These are phyloP conservation scores for Drosophila nigricruria DNA, from an alignment of 2,888 invertebrate genomes.

Conservation along the genomic window DNA sequence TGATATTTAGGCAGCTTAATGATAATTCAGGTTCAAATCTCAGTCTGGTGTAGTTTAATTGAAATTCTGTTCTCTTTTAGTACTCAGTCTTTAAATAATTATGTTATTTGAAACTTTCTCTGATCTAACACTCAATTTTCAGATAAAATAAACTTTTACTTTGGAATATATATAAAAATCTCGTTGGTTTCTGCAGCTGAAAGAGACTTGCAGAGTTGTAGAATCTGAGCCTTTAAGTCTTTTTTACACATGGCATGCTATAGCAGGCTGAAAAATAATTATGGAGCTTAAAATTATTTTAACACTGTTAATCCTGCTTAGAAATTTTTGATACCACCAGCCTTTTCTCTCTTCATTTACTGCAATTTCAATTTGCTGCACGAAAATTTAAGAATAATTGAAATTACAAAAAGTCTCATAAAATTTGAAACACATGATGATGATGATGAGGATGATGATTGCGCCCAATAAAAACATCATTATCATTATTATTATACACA, in stretches of 20 bases:
- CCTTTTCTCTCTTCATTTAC: constrained; percentile 8
- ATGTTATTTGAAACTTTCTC: too few species aligned
- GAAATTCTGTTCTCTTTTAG: too few species aligned
- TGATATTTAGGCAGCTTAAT: too few species aligned
- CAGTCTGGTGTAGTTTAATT: too few species aligned
- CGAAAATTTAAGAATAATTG: constrained; percentile 58
- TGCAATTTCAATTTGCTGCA: constrained; percentile 58
- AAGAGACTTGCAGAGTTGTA: neutral
- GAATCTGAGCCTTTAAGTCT: neutral
- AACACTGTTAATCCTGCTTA: constrained; percentile 15
- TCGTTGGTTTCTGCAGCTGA: neutral
- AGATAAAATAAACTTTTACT: neutral
- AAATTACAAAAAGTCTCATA: constrained; percentile 50
- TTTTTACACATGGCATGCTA: neutral
- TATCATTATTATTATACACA: constrained; percentile 39
- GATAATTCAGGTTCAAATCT: too few species aligned
- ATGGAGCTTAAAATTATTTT: constrained; percentile 12
- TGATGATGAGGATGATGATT: constrained; percentile 57
- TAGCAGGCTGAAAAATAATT: constrained; percentile 8
- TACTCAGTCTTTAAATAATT: too few species aligned
- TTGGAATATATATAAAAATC: neutral
- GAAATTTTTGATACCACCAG: constrained; percentile 9
- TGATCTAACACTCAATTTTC: too few species aligned
- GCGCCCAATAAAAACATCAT: constrained; percentile 69
- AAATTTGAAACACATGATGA: constrained; percentile 28